phyloP scores from a whole-genome alignment of 2,113 vertebrate genomes.

The Hucho hucho region DNA sequence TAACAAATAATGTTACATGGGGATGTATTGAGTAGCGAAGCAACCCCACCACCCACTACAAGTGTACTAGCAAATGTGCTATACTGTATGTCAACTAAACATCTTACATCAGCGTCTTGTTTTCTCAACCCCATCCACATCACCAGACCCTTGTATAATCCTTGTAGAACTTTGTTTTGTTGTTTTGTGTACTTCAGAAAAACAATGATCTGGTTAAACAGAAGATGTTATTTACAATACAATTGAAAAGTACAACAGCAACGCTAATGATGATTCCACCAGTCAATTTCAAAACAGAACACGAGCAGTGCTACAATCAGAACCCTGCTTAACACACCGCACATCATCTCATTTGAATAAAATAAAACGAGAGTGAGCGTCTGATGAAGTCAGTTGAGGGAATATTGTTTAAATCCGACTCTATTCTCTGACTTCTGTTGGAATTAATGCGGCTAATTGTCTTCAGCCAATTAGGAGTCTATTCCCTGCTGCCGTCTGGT shows the following conservation, averaged over 20 bases:
- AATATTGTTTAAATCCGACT: constrained; percentile 71
- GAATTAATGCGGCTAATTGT: constrained; percentile 82
- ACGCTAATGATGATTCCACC: constrained; percentile 57
- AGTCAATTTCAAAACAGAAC: constrained; percentile 53
- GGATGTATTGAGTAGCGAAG: not conserved
- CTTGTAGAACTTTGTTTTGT: not conserved
- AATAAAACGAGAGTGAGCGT: constrained; percentile 56
- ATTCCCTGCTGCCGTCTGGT: constrained; percentile 73
- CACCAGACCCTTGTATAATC: not conserved
- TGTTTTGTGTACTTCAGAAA: not conserved
- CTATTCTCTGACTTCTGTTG: constrained; percentile 74
- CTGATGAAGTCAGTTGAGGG: constrained; percentile 52
- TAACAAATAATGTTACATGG: no score
- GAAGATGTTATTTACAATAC: constrained; percentile 45
- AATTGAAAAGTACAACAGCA: constrained; percentile 45
- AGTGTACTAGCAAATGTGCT: not conserved
- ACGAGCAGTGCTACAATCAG: constrained; percentile 55
- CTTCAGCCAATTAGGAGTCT: constrained; percentile 79
- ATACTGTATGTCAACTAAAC: constrained; percentile 1
- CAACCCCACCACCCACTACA: not conserved
- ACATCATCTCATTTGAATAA: constrained; percentile 60
- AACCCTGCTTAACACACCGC: constrained; percentile 53
- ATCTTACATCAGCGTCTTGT: not conserved
- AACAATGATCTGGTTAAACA: constrained; percentile 18
- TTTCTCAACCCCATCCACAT: not conserved